Conservation (phyloP, 2,113 vertebrate species). For the Bambusicola thoracicus region DNA sequence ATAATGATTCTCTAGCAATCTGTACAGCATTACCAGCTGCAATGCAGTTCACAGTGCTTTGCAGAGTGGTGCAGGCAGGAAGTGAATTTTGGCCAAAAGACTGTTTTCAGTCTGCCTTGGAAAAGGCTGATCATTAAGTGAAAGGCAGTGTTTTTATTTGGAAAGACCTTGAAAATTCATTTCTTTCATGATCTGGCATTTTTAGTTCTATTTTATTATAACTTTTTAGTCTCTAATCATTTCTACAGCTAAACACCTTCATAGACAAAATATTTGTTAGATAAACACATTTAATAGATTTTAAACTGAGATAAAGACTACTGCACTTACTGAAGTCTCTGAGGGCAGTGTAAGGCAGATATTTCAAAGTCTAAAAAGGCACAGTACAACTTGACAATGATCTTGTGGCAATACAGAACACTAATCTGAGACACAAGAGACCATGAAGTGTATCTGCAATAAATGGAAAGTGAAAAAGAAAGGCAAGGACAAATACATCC, state of each 20-base stretch:
- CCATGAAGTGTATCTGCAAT: not conserved
- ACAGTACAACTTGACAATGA: not conserved
- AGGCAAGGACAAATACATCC: conserved; percentile 3
- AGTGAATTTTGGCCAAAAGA: not conserved
- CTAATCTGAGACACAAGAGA: conserved; percentile 25
- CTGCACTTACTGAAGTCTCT: not conserved
- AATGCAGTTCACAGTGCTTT: not conserved
- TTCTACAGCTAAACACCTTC: not conserved
- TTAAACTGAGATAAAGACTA: not conserved
- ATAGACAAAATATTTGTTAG: not conserved
- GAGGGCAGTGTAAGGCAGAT: not conserved
- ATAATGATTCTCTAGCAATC: not conserved
- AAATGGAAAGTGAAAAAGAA: conserved; percentile 12
- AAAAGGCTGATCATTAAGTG: not conserved
- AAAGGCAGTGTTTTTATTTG: not conserved
- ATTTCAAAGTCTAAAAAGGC: conserved; percentile 8
- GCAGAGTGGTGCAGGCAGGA: not conserved
- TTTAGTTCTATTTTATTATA: not conserved
- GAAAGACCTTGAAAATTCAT: not conserved
- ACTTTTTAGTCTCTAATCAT: not conserved
- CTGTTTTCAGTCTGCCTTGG: not conserved
- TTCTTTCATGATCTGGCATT: not conserved
- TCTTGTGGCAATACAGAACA: not conserved
- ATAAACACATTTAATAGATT: not conserved
- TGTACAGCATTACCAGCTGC: not conserved